Conservation (phyloP, 2,888 invertebrate species). For the Temnothorax ravouxi region DNA sequence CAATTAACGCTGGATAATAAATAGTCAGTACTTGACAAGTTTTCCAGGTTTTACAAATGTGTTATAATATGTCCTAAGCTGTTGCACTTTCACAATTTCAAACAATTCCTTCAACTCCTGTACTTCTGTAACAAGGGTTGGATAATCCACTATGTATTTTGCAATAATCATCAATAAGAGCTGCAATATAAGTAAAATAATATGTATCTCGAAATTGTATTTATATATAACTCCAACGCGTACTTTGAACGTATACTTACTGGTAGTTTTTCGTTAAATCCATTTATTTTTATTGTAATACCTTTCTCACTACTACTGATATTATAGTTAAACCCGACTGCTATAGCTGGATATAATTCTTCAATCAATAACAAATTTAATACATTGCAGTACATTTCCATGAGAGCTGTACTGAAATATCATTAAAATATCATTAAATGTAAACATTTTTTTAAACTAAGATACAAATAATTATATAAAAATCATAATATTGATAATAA, state of each 20-base stretch:
- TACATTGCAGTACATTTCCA: slow-evolving; percentile 88
- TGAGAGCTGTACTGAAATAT: slow-evolving; percentile 87
- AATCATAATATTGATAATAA: not conserved
- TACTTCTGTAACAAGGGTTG: slow-evolving; percentile 86
- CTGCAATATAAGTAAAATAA: too few species aligned
- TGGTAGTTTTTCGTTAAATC: slow-evolving; percentile 92
- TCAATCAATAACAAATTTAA: slow-evolving; percentile 89
- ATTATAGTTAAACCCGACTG: slow-evolving; percentile 90
- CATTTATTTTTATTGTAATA: slow-evolving; percentile 89
- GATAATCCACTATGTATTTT: slow-evolving; percentile 89
- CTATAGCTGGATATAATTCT: slow-evolving; percentile 91
- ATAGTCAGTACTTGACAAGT: slow-evolving; percentile 91
- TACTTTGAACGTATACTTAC: slow-evolving; percentile 88
- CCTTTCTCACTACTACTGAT: slow-evolving; percentile 90
- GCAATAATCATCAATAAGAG: slow-evolving; percentile 89
- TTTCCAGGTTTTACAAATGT: slow-evolving; percentile 91
- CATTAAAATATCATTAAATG: slow-evolving; percentile 45
- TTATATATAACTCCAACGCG: too few species aligned
- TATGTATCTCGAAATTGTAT: too few species aligned
- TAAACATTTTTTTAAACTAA: not conserved
- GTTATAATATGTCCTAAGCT: slow-evolving; percentile 91
- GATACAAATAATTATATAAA: not conserved
- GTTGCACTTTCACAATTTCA: slow-evolving; percentile 90
- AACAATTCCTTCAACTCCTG: slow-evolving; percentile 88
- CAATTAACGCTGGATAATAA: too few species aligned